These are phyloP conservation scores for Temnothorax unifasciatus DNA, from an alignment of 2,888 invertebrate species.

Conservation along the genomic window DNA sequence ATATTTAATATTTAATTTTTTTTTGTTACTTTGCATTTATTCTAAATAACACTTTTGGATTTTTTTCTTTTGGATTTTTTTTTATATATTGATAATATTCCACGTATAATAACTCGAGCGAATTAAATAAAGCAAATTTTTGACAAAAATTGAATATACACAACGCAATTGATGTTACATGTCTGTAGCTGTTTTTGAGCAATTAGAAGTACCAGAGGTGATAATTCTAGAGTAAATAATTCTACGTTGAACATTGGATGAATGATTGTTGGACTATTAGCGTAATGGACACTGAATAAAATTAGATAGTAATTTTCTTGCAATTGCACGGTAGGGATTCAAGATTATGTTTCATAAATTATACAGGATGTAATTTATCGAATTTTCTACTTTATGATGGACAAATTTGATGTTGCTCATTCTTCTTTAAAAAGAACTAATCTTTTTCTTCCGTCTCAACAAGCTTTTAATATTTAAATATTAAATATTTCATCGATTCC, in stretches of 20 bases:
- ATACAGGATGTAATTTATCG: conserved; percentile 2
- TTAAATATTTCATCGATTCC: neutral
- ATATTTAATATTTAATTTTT: neutral
- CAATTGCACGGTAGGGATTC: neutral
- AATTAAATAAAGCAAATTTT: neutral
- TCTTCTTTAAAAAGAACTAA: neutral
- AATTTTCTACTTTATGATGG: neutral
- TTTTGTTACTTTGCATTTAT: neutral
- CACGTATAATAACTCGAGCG: neutral
- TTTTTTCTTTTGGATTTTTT: neutral
- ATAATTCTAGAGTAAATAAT: neutral
- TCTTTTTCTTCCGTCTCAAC: neutral
- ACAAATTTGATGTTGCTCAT: neutral
- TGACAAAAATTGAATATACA: neutral
- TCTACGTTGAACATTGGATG: neutral
- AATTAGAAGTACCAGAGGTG: neutral
- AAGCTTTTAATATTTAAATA: neutral
- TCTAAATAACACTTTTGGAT: neutral
- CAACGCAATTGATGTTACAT: neutral
- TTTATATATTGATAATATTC: neutral
- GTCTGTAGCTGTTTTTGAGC: neutral
- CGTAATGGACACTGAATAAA: conserved; percentile 28
- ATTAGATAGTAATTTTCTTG: conserved; percentile 16
- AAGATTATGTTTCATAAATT: conserved; percentile 17
- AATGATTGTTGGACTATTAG: conserved; percentile 30